Conservation (phyloP, 30 jellyfish, hydroid and myxozoan genomes). For the Clytia hemisphaerica region DNA sequence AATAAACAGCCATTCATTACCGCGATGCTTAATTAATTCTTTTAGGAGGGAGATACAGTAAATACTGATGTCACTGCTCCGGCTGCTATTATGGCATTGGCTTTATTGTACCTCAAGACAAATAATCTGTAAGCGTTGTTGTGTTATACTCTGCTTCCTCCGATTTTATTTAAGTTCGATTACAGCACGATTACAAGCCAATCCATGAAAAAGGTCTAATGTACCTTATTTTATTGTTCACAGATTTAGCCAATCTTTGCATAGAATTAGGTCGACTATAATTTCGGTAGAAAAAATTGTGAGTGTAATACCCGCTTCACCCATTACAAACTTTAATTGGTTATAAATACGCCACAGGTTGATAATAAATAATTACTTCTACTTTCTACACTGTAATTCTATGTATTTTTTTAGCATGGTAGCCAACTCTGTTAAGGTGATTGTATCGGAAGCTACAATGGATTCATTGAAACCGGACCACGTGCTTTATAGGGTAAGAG, state of each 20-base stretch:
- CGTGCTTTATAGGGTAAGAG: slow-evolving; percentile 55
- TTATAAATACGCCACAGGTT: no score
- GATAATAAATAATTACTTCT: no score
- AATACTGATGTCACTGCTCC: slow-evolving; percentile 71
- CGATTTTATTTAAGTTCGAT: no score
- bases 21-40: background rate
- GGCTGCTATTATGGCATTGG: slow-evolving; percentile 65
- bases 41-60: slow-evolving; percentile 68
- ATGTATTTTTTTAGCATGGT: slow-evolving; percentile 33
- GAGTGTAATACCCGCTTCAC: no score
- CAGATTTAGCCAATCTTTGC: no score
- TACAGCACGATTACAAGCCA: no score
- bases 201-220: no score
- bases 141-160: background rate
- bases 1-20: no score
- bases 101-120: slow-evolving; percentile 54
- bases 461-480: slow-evolving; percentile 72
- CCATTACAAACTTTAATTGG: no score
- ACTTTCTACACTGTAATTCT: background rate
- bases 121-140: slow-evolving; percentile 47
- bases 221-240: no score
- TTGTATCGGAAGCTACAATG: slow-evolving; percentile 36
- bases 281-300: no score
- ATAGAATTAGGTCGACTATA: no score
- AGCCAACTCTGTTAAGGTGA: slow-evolving; percentile 56